Conservation (phyloP, 2,113 vertebrate species). For the Mungos mungo region DNA sequence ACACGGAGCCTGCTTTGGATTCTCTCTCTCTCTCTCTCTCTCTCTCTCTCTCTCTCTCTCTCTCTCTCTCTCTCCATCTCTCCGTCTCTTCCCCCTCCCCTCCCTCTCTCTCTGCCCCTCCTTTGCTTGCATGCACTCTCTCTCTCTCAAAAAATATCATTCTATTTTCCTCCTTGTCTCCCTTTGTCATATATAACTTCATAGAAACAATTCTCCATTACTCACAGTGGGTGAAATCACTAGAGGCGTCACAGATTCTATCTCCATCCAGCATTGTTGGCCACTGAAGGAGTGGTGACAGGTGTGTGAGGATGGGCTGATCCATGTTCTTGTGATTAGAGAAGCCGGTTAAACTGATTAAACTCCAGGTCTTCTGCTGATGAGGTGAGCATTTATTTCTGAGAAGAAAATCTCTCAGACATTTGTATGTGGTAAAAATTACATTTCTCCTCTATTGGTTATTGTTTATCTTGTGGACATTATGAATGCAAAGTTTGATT, state of each 20-base stretch:
- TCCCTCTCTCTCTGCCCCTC: neutral
- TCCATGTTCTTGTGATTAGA: neutral
- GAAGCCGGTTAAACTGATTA: neutral
- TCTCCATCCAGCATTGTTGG: neutral
- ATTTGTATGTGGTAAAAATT: neutral
- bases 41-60: neutral
- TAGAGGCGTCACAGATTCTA: neutral
- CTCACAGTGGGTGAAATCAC: neutral
- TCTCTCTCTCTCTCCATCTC: neutral
- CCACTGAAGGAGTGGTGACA: neutral
- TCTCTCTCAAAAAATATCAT: too few relatives aligned
- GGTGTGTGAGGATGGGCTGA: neutral
- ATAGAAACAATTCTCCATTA: neutral
- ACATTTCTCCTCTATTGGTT: neutral
- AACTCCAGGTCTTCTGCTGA: neutral
- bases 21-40: neutral
- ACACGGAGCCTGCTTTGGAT: too few relatives aligned
- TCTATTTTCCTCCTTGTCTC: neutral
- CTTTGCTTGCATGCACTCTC: too few relatives aligned
- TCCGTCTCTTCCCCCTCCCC: neutral
- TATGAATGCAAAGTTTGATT: neutral
- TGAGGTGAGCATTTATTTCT: neutral
- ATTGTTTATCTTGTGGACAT: neutral
- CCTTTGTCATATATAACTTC: neutral
- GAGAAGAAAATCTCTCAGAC: neutral